Conservation (phyloP, 2,797 vertebrate species). For the Oreochromis mossambicus region DNA sequence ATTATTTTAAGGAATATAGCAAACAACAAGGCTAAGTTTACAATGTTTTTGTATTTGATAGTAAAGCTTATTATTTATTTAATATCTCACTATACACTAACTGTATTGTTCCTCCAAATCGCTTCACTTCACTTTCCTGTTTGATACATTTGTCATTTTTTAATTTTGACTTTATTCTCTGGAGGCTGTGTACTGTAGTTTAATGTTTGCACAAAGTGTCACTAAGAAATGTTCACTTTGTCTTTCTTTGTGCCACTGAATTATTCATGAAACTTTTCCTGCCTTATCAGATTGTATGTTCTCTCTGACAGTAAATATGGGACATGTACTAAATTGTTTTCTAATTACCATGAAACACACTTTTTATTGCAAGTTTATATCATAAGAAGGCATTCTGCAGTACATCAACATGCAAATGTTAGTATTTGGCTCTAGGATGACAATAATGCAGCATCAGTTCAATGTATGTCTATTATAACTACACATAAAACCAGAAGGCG, state of each 20-base stretch:
- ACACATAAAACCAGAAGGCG: not conserved
- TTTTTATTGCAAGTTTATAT: not conserved
- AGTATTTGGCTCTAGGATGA: too few species aligned
- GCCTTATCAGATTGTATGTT: not conserved
- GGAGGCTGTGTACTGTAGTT: not conserved
- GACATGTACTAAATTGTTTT: not conserved
- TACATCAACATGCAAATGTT: too few species aligned
- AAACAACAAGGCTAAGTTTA: not conserved
- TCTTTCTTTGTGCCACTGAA: not conserved
- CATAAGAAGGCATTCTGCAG: not conserved
- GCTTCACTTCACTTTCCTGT: not conserved
- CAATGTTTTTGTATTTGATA: not conserved
- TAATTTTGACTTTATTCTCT: not conserved
- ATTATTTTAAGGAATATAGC: not conserved
- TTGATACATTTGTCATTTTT: not conserved
- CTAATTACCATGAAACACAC: not conserved
- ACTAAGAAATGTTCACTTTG: not conserved
- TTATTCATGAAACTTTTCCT: not conserved
- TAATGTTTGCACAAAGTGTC: not conserved
- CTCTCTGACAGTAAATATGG: not conserved
- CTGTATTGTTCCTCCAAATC: not conserved
- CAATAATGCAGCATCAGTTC: not conserved
- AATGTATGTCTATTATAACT: not conserved
- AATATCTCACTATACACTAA: not conserved
- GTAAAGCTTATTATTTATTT: not conserved